Base-by-base conservation (phyloP, 2,113 vertebrate genomes). In the Triplophysa rosa region DNA sequence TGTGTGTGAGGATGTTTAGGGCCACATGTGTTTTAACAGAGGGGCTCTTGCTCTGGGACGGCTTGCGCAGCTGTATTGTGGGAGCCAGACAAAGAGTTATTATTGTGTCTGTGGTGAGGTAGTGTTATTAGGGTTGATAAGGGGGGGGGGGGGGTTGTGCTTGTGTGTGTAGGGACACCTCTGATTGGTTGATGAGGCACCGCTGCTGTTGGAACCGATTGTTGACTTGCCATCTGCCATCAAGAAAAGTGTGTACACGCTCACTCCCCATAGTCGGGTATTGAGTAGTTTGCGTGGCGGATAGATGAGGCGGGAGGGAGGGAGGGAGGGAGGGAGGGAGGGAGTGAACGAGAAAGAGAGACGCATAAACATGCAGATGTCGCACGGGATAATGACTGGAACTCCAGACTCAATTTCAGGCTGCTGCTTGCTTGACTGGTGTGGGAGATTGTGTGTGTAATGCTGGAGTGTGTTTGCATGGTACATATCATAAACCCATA, bases 171-270 rank as follows among this genome's bases (percentile, higher is more conserved):
- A 66, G 74, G 84, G 92, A 90, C 82, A 73, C 59, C 70, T 56
- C 62, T 84, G 82, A 83, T 90, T 84, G 92, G 93, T 90, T 79
- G 86, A 67, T 58, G 83, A 83, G 81, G 75, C 91, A 92, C 91
- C 90, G 90, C 91, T 94, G 79, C 85, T 90, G 85, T 88, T 76
- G 93, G 94, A 94, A 93, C 93, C 93, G 92, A 97, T 97, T 96
- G 95, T 96, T 96, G 95, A 96, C 93, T 95, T 95, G 94, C 95
- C 97, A 97, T 98, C 95, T 98, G 96, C 95, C 95, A 93, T 94
- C 93, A 94, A 95, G 92, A 93, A 94, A 95, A 87, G 56, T 26
- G 52, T 76, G 70, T 82, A 76, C 68, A 67, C 54, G 71, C 37
- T 68, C 11, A 19, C 45, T 76, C 62, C 17, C 16, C 37, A 77